phyloP scores from a whole-genome alignment of 2,113 vertebrate genomes.

The Macrotus californicus region DNA sequence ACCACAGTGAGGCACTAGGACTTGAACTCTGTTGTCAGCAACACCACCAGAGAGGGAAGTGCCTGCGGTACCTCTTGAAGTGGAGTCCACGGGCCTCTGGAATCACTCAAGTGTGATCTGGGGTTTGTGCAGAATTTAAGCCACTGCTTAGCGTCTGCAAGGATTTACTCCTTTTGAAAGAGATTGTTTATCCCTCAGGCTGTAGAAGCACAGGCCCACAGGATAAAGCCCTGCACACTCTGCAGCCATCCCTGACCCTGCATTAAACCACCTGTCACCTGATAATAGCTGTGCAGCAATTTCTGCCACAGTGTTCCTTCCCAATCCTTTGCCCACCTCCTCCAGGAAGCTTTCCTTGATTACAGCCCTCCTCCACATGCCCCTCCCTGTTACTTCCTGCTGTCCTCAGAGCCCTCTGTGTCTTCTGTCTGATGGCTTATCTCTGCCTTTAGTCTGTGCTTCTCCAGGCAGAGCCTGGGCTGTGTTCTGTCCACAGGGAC shows the following conservation, averaged over 20 bases:
- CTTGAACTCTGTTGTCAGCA: not conserved
- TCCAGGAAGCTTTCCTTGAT: conserved; percentile 5
- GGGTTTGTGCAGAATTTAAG: not conserved
- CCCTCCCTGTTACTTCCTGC: not conserved
- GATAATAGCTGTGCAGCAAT: not conserved
- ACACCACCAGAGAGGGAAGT: not conserved
- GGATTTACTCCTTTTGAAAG: not conserved
- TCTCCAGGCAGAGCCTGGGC: not conserved
- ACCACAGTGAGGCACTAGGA: not conserved
- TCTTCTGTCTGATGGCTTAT: not conserved
- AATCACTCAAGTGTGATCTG: not conserved
- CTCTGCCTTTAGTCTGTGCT: too few species aligned
- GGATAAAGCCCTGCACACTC: not conserved
- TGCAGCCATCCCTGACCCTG: not conserved
- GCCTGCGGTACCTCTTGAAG: fast-evolving
- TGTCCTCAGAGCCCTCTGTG: not conserved
- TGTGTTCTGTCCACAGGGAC: not conserved
- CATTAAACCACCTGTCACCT: not conserved
- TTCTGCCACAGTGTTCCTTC: not conserved
- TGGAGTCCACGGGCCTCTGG: not conserved
- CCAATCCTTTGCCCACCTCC: not conserved
- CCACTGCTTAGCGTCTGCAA: not conserved
- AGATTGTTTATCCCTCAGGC: not conserved
- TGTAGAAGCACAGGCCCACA: not conserved
- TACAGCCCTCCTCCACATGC: not conserved